Conservation (phyloP, 2,888 invertebrate species). For the Labia minor region DNA sequence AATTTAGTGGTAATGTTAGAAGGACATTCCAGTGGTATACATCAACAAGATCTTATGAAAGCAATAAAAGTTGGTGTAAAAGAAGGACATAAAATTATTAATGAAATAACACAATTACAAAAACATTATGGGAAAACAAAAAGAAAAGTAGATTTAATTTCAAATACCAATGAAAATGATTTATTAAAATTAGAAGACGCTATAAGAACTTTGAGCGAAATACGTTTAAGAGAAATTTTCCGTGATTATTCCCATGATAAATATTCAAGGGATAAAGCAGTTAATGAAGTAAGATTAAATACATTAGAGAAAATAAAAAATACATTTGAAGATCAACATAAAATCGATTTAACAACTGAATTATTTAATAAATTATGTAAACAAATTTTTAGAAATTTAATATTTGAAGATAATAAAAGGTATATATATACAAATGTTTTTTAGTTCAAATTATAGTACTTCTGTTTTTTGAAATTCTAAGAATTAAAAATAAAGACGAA, state of each 20-base stretch:
- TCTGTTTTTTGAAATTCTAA: too few relatives aligned
- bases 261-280: constrained; percentile 67
- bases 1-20: constrained; percentile 88
- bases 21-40: constrained; percentile 66
- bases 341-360: constrained; percentile 42
- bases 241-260: constrained; percentile 71
- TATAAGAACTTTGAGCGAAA: constrained; percentile 53
- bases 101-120: constrained; percentile 60
- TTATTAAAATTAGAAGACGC: constrained; percentile 47
- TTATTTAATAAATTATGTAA: constrained; percentile 54
- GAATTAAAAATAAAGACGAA: too few relatives aligned
- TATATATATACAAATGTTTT: constrained; percentile 30
- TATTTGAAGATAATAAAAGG: constrained; percentile 62
- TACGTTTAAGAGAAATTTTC: constrained; percentile 69
- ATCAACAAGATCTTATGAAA: constrained; percentile 67
- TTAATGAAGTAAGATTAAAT: constrained; percentile 56
- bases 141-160: constrained; percentile 42
- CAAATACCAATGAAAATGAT: background rate
- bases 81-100: constrained; percentile 68
- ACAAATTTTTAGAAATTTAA: constrained; percentile 61
- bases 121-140: constrained; percentile 61
- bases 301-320: constrained; percentile 59
- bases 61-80: constrained; percentile 74
- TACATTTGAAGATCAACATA: constrained; percentile 29
- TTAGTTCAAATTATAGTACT: too few relatives aligned